Percentiles rank a stretch among this genome's conserved stretches.
Conservation (phyloP, 2,888 invertebrate species). For the Netelia fuscicornis region DNA sequence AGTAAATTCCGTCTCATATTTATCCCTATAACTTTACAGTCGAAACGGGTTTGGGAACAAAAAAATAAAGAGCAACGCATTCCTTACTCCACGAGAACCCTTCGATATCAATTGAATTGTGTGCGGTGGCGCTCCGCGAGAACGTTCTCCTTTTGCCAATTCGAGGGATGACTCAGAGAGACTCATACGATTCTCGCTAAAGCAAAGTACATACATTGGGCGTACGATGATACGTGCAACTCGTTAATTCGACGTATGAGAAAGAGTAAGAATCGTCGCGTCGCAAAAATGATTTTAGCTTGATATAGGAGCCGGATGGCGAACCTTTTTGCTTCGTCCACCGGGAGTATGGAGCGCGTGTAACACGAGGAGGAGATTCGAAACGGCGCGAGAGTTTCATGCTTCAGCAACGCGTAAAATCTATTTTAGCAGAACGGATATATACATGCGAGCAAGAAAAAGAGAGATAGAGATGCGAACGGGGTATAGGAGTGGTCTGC, state of each 20-base stretch:
- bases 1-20: neutral
- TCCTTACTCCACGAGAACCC: neutral
- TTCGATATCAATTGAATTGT: constrained; percentile 64
- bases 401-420: constrained; percentile 63
- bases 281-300: neutral
- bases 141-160: constrained; percentile 55
- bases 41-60: neutral
- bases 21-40: neutral
- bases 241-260: neutral
- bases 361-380: constrained; percentile 59
- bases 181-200: constrained; percentile 38
- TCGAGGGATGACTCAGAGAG: constrained; percentile 67
- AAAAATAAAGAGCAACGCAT: constrained; percentile 8
- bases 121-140: constrained; percentile 45
- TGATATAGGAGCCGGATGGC: constrained; percentile 45
- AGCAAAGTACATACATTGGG: constrained; percentile 11
- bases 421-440: constrained; percentile 62
- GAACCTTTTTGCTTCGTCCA: constrained; percentile 41
- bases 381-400: constrained; percentile 64
- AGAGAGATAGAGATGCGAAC: constrained; percentile 35
- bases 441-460: constrained; percentile 17
- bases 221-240: constrained; percentile 15
- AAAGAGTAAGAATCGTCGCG: neutral
- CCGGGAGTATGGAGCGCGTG: constrained; percentile 12
- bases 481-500: constrained; percentile 53